Evolutionary conservation across 2,113 vertebrate genomes (phyloP), one percentile per base, ranked within the genome.

Genomic region (Cisticola juncidis): DNA sequence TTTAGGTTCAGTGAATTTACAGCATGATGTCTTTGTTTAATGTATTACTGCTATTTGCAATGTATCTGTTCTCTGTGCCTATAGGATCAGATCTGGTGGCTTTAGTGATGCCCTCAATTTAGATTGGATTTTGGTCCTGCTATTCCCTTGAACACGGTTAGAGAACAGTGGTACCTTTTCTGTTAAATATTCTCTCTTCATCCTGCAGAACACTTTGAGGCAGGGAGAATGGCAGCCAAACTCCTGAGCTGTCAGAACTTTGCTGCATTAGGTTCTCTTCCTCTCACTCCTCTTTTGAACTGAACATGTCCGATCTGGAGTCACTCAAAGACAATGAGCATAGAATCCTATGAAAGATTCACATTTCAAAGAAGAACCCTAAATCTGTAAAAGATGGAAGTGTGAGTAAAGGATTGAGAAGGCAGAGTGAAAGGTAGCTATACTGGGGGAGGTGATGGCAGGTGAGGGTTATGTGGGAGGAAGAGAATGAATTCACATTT

Each of bases 371-470:
- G 90, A 72, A 93, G 76, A 26, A 33, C 42, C 42, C 47, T 66
- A 62, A 87, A n/a, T 58, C 76, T 92, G 47, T 86, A 64, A 81
- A 92, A 93, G 92, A 90, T 57, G 33, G n/a, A 96, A 86, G 82
- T 90, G 94, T 91, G 65, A 94, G 86, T 88, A 84, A 81, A 94
- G 72, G 73, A 45, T 65, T 88, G 79, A 93, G 92, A 90, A 96
- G 76, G 58, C 29, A 36, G 71, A 81, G 51, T 45, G 79, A 90
- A 93, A 94, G 92, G 90, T 96, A 90, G 83, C 60, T 93, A 74
- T 92, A 86, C 45, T 95, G 64, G 57, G 36, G 82, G 80, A 96
- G 44, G 95, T 92, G 95, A 96, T 95, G 95, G 92, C 94, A 96
- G 93, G 93, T 93, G 94, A 94, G 82, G 90, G 47, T 44, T 90